phyloP scores from a whole-genome alignment of 2,113 vertebrate genomes.

The Otus sunia region DNA sequence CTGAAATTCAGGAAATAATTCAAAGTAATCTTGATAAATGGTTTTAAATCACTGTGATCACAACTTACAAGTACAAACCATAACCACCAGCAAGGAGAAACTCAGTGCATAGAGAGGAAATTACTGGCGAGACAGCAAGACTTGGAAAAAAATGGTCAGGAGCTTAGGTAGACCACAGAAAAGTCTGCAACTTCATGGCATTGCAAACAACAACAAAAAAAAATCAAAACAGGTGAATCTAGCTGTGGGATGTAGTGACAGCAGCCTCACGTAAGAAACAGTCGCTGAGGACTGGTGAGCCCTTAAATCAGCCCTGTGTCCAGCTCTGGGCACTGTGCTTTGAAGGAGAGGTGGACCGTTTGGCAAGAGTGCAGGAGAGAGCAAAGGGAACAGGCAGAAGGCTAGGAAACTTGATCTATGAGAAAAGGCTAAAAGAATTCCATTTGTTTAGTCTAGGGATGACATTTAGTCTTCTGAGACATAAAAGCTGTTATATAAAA shows the following conservation, averaged over 20 bases:
- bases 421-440: slow-evolving; percentile 52
- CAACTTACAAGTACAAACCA: not conserved
- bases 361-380: not conserved
- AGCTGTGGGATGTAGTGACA: not conserved
- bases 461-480: slow-evolving; percentile 35
- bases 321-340: not conserved
- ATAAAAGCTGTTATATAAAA: slow-evolving; percentile 13
- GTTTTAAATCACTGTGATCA: not conserved
- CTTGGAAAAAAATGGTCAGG: not conserved
- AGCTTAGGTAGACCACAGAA: not conserved
- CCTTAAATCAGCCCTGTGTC: not conserved
- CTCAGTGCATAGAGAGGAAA: not conserved
- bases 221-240: not conserved
- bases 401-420: slow-evolving; percentile 39
- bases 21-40: not conserved
- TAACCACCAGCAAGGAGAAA: not conserved
- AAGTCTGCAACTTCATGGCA: not conserved
- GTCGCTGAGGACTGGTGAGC: not conserved
- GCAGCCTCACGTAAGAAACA: not conserved
- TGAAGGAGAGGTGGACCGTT: not conserved
- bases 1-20: not conserved
- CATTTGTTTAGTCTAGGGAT: slow-evolving; percentile 61
- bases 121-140: not conserved
- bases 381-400: slow-evolving; percentile 12
- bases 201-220: not conserved